Percentiles rank a stretch among this genome's conserved stretches.
Conservation (phyloP, 2,888 invertebrate species). For the Ichneumoninae sp. region DNA sequence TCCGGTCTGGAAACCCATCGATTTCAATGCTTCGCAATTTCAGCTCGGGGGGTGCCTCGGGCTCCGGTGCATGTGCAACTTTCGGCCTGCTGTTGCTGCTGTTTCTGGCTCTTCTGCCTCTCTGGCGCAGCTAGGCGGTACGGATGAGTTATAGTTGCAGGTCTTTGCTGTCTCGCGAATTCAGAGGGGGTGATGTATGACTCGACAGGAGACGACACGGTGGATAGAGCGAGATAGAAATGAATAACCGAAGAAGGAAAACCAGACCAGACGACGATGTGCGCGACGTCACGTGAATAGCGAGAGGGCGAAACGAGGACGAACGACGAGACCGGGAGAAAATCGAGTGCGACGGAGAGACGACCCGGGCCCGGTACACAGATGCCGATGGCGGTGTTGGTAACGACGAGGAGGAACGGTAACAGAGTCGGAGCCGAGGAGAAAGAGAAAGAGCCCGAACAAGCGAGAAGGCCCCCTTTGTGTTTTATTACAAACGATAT, state of each 20-base stretch:
- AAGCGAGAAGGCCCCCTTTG: conserved; percentile 77
- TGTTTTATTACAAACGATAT: conserved; percentile 84
- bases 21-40: conserved; percentile 54
- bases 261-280: conserved; percentile 47
- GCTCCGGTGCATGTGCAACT: conserved; percentile 39
- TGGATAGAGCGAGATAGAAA: conserved; percentile 32
- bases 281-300: conserved; percentile 49
- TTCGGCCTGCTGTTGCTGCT: conserved; percentile 38
- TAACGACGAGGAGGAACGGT: conserved; percentile 38
- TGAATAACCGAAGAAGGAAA: conserved; percentile 30
- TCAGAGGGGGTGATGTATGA: conserved; percentile 81
- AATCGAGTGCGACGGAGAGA: conserved; percentile 39
- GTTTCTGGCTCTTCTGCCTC: conserved; percentile 58
- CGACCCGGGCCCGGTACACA: conserved; percentile 70
- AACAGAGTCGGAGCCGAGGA: conserved; percentile 2
- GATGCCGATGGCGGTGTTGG: conserved; percentile 77
- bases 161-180: conserved; percentile 80
- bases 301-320: conserved; percentile 44
- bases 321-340: conserved; percentile 69
- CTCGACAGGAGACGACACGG: conserved; percentile 77
- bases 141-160: conserved; percentile 82
- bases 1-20: conserved; percentile 59
- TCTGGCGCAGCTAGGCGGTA: conserved; percentile 75
- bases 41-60: conserved; percentile 4
- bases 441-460: conserved; percentile 35